Percentiles rank a stretch among this genome's conserved stretches.
phyloP scores from a whole-genome alignment of 1,140 invertebrate species.

The Caenorhabditis inopinata region DNA sequence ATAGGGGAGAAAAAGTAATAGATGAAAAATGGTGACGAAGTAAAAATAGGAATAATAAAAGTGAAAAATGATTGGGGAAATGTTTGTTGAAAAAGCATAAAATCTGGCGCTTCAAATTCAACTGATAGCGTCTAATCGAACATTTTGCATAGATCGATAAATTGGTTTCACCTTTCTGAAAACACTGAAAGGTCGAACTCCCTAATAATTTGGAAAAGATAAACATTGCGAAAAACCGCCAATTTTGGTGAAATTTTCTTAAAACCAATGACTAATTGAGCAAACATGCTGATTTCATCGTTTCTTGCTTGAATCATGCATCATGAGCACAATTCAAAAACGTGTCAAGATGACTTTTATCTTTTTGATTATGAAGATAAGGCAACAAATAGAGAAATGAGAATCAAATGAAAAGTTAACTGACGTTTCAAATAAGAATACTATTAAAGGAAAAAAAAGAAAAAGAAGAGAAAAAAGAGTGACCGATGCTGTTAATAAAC shows the following conservation, averaged over 20 bases:
- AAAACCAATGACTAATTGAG: background rate
- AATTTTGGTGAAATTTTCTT: background rate
- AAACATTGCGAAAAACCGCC: background rate
- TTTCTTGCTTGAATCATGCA: background rate
- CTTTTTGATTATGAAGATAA: background rate
- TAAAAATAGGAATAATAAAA: background rate
- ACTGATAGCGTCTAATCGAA: background rate
- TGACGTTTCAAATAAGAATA: background rate
- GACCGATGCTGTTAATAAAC: too few relatives aligned
- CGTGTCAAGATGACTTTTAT: background rate
- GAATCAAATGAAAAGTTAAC: background rate
- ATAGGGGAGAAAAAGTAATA: background rate
- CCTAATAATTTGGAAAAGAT: background rate
- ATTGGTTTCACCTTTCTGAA: too few relatives aligned
- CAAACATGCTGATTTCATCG: too few relatives aligned
- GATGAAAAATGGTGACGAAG: background rate
- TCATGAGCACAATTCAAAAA: background rate
- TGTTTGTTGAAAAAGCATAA: background rate
- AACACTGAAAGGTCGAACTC: background rate
- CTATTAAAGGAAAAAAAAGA: background rate
- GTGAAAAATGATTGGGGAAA: background rate
- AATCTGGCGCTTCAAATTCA: background rate
- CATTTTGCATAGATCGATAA: too few relatives aligned
- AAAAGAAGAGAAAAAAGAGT: background rate
- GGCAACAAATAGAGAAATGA: background rate